Percentiles rank a stretch among this genome's conserved stretches.
phyloP scores from a whole-genome alignment of 2,888 invertebrate genomes.

The Tethea ocularis region DNA sequence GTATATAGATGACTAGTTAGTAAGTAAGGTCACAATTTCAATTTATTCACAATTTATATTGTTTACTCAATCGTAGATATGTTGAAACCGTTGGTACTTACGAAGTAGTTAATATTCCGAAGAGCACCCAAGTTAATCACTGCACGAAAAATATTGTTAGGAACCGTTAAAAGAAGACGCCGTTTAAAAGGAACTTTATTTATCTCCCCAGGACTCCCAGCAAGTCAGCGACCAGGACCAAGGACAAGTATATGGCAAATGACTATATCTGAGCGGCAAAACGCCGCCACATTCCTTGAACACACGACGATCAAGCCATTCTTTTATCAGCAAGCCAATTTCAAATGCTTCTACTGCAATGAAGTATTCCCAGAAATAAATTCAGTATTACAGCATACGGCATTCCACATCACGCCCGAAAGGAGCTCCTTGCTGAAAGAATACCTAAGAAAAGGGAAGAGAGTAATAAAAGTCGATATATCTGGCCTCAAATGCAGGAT shows the following conservation, averaged over 20 bases:
- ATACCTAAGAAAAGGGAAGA: constrained; percentile 69
- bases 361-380: constrained; percentile 71
- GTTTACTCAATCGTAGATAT: not conserved
- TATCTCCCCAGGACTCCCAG: constrained; percentile 49
- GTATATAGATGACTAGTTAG: not conserved
- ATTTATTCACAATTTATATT: not conserved
- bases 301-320: constrained; percentile 70
- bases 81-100: not conserved
- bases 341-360: constrained; percentile 76
- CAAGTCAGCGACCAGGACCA: constrained; percentile 50
- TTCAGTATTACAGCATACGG: constrained; percentile 61
- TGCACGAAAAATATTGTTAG: not conserved
- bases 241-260: constrained; percentile 77
- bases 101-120: not conserved
- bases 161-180: not conserved
- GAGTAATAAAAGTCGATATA: constrained; percentile 76
- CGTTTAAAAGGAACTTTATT: constrained; percentile 23
- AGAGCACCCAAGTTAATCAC: not conserved
- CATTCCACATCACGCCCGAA: constrained; percentile 57
- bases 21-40: not conserved
- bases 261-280: constrained; percentile 74
- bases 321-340: constrained; percentile 75
- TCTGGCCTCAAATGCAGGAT: constrained; percentile 67
- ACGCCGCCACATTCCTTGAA: constrained; percentile 73
- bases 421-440: constrained; percentile 62